A percentile compares a stretch with the other conserved stretches of the same genome.
phyloP scores from a whole-genome alignment of 2,797 vertebrate species.

The Sphenodon punctatus region DNA sequence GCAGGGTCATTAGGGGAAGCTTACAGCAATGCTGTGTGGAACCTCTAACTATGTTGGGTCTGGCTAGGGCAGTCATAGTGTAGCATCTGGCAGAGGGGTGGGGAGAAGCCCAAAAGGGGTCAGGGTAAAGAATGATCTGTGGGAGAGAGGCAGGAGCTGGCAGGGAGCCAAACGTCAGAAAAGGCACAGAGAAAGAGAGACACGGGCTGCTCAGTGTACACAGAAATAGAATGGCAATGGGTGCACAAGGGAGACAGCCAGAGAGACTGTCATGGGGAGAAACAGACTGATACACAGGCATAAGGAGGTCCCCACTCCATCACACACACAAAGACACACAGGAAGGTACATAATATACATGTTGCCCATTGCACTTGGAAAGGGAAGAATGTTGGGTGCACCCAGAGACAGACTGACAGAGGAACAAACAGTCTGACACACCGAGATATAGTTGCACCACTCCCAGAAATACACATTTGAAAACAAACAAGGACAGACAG shows the following conservation, averaged over 20 bases:
- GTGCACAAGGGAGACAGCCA: not conserved
- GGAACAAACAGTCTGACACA: too few species aligned
- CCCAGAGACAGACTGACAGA: too few species aligned
- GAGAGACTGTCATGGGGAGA: not conserved
- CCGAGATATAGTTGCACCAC: too few species aligned
- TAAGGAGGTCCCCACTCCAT: not conserved
- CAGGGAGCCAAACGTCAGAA: not conserved
- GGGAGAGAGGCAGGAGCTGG: not conserved
- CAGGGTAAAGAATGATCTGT: not conserved
- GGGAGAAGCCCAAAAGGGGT: constrained; percentile 1
- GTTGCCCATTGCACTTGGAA: too few species aligned
- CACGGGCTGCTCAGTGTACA: not conserved
- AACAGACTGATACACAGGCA: not conserved
- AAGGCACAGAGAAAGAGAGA: not conserved
- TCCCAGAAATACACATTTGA: too few species aligned
- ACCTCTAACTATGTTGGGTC: not conserved
- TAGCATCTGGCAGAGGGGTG: not conserved
- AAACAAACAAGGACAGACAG: too few species aligned
- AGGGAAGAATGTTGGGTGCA: too few species aligned
- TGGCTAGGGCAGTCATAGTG: not conserved
- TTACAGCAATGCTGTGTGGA: not conserved
- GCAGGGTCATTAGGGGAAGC: not conserved
- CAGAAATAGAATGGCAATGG: constrained; percentile 14
- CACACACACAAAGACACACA: not conserved
- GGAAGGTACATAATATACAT: not conserved